Evolutionary conservation across 2,113 vertebrate species (phyloP).

Genomic region (Forbesichthys papilliferus): DNA sequence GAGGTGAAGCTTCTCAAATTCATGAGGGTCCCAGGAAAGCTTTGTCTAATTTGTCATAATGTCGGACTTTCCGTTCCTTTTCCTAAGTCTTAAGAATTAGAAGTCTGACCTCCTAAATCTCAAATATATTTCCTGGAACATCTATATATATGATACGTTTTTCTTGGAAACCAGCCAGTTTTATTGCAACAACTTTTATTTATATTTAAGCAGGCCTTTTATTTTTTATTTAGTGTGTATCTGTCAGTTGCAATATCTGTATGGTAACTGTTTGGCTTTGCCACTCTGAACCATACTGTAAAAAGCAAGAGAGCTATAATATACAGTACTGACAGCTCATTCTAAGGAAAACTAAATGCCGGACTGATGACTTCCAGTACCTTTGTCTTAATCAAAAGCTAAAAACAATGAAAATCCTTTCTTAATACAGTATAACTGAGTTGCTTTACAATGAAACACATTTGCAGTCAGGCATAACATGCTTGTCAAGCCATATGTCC

Average conservation of each 20-base stretch:
- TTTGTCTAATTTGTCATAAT: not conserved
- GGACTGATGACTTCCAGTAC: not conserved
- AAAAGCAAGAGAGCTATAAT: too few species aligned
- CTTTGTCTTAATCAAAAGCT: not conserved
- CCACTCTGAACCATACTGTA: not conserved
- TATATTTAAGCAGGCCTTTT: conserved; percentile 3
- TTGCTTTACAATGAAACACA: not conserved
- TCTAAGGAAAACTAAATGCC: not conserved
- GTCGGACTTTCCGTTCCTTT: conserved; percentile 12
- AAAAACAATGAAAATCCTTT: conserved; percentile 10
- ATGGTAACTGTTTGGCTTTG: too few species aligned
- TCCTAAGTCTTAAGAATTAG: conserved; percentile 3
- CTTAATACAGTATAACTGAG: not conserved
- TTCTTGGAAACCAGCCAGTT: conserved; percentile 31
- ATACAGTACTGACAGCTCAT: too few species aligned
- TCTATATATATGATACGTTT: not conserved
- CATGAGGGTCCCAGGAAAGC: not conserved
- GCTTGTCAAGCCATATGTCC: conserved; percentile 4
- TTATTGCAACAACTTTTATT: conserved; percentile 12
- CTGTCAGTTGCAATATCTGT: too few species aligned
- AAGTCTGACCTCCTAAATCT: conserved; percentile 14
- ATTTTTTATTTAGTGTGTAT: not conserved
- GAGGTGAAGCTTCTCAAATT: too few species aligned
- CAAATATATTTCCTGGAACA: not conserved
- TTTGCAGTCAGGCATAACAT: not conserved